phyloP scores from a whole-genome alignment of 2,113 vertebrate species.

The Callorhinus ursinus region DNA sequence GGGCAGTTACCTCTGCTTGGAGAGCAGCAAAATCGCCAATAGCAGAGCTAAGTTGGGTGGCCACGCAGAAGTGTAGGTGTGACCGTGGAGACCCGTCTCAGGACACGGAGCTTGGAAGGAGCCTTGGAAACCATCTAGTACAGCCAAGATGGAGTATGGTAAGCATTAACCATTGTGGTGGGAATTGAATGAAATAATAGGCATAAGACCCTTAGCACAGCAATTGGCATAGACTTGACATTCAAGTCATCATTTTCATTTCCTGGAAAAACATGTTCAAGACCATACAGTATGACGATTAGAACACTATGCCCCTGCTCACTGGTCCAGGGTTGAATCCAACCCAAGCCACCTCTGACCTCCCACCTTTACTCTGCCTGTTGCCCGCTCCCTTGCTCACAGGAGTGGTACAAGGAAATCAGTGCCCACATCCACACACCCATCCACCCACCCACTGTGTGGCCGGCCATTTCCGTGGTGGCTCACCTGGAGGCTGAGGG shows the following conservation, averaged over 20 bases:
- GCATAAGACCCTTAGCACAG: background rate
- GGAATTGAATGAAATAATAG: background rate
- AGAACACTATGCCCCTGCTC: background rate
- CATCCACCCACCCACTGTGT: background rate
- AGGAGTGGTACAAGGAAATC: background rate
- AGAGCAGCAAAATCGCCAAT: background rate
- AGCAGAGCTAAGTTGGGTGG: background rate
- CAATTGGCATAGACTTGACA: background rate
- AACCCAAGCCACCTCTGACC: background rate
- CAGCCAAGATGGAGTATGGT: background rate
- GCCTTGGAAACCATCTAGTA: background rate
- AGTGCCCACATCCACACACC: background rate
- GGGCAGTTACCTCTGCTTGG: background rate
- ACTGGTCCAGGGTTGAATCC: background rate
- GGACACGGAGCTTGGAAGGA: background rate
- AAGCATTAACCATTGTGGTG: background rate
- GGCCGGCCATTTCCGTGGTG: background rate
- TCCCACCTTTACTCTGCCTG: background rate
- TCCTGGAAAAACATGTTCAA: slow-evolving; percentile 39
- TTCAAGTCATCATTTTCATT: background rate
- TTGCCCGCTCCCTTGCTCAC: background rate
- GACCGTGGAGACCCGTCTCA: background rate
- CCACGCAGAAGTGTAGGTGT: background rate
- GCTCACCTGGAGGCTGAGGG: background rate
- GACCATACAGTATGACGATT: background rate